Evolutionary conservation across 2,113 vertebrate species (phyloP), one percentile per base, ranked within the genome.

Genomic region (Strix uralensis): DNA sequence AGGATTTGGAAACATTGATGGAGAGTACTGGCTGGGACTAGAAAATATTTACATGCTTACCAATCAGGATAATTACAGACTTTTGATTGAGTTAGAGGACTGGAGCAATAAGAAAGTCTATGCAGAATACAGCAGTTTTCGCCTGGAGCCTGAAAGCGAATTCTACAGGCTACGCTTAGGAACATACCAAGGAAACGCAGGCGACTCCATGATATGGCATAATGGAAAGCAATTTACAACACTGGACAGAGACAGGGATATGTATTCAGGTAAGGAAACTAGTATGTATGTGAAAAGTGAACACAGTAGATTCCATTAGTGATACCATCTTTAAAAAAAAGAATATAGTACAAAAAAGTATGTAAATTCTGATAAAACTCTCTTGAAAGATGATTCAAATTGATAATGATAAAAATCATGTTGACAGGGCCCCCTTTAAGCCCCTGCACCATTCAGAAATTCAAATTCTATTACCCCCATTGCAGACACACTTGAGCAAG

Each of bases 91-190:
- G 97, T 83, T 99, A 95, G 99, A 99, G 98, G 99, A 99, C 98
- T 99, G 99, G 99, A 98, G 98, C 73, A 99, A 99, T 90, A 99
- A 99, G 96, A 99, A 99, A 93, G 99, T 99, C 36, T 99, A 99
- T 0, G 99, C 99, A 0, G 99, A 99, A 97, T 99, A 99, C 80
- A 99, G 99, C 97, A 99, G 99, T 94, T 99, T 99, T 97, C 99
- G 97, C 44, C 97, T 99, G 94, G 99, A 99, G 97, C 85, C 99
- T 0, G 99, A 99, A 96, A 99, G 97, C 2, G 99, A 99, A 72
- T 99, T 98, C 67, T 99, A 99, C 59, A 98, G 99, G 13, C 93
- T 99, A 65, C 98, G 99, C 58, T 95, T 99, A 63, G 99, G 99
- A 40, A 98, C 98, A 2, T 99, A 99, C 97, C 99, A 99, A 94